Evolutionary conservation across 2,888 invertebrate genomes (phyloP), one percentile per base, ranked within the genome.

Genomic region (Calameuta idolon): DNA sequence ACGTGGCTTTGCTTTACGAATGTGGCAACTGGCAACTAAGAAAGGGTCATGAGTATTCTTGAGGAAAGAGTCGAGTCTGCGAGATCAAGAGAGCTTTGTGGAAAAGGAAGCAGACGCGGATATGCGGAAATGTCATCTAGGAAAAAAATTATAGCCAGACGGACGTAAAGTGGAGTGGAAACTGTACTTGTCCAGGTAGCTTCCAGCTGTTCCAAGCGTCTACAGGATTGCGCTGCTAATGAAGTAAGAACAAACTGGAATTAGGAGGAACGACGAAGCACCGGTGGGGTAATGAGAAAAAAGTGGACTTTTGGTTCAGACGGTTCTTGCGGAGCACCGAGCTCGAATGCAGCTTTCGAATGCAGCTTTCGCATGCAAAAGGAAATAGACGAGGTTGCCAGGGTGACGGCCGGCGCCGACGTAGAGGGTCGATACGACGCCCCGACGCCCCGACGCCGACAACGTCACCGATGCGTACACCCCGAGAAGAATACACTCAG

Each of bases 361-460:
- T 71, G 71, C 71, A 31, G 71, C 71, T 71, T 31, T 79, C 78
- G 55, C 79, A 79, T 79, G 81, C 74, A 81, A 82, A 82, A 81
- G 79, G 81, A 81, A 81, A 80, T 81, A 84, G 85, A 82, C 79
- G 82, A 82, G 87, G 90, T 90, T 90, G 89, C 89, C 88, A 88
- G 84, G 90, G 89, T 85, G 89, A 89, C 87, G 87, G 85, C 84
- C 81, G 83, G 85, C 86, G 84, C 82, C 85, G 80, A 71, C 71
- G 71, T 33, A 34, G 4, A 71, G 88, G 87, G 89, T 90, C 90
- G 90, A 90, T 90, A 90, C 74, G 34, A 55, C 23, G 34, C 69
- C 69, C 31, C 73, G 73, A 12, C 30, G 34, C 30, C 71, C 23
- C 74, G 74, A 74, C 74, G 74, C 35, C 74, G 23, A 0, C n/a